Conservation (phyloP, 2,113 vertebrate species). For the Nibea albiflora region DNA sequence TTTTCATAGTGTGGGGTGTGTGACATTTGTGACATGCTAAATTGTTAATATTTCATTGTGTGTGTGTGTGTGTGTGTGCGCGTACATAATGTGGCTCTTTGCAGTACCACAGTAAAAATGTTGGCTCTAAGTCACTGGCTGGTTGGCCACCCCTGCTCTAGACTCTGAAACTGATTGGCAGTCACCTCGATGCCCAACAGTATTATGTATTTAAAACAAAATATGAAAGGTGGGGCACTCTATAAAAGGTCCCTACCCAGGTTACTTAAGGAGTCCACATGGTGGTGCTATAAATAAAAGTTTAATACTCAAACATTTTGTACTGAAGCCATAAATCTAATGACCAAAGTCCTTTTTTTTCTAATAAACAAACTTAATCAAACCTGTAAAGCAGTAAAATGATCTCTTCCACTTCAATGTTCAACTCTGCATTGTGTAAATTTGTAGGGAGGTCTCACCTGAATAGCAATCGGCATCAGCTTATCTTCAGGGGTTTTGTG, state of each 20-base stretch:
- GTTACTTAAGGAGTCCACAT: slow-evolving; percentile 1
- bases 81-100: too few species aligned
- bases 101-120: too few species aligned
- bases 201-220: neutral
- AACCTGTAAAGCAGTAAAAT: neutral
- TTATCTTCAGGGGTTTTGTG: slow-evolving; percentile 70
- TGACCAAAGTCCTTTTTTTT: neutral
- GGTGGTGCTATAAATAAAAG: slow-evolving; percentile 17
- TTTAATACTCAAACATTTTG: slow-evolving; percentile 70
- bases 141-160: too few species aligned
- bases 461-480: slow-evolving; percentile 85
- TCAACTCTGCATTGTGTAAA: neutral
- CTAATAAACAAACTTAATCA: neutral
- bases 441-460: slow-evolving; percentile 70
- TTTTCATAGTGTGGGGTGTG: too few species aligned
- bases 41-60: too few species aligned
- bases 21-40: too few species aligned
- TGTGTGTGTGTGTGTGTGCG: too few species aligned
- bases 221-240: neutral
- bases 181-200: neutral
- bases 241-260: neutral
- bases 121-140: too few species aligned
- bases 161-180: neutral
- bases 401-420: slow-evolving; percentile 60
- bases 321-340: neutral